Base-by-base conservation (phyloP, 2,797 vertebrate genomes). In the Tachyglossus aculeatus region DNA sequence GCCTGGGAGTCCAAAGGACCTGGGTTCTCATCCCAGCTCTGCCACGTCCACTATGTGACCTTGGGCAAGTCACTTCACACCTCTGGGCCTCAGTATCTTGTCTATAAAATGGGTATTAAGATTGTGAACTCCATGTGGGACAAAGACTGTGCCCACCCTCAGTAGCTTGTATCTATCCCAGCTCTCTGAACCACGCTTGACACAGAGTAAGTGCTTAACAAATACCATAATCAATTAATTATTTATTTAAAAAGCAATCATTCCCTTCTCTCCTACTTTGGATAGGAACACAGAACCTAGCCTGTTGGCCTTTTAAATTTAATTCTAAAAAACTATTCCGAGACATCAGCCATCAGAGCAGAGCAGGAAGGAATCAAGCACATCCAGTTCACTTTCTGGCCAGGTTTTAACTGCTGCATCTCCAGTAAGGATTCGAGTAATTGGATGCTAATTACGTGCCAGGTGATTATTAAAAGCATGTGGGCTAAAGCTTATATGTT, bases 331-430 rank as follows among this genome's bases (percentile, higher is more conserved):
- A 7, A 13, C 7, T 12, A 13, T 38, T 70, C 53, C 38, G 31
- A 32, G 54, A 56, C 29, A 54, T 18, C 10, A 45, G 3, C 34
- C 29, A 37, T 65, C 8, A 55, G 27, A 48, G 51, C 3, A 56
- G 24, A 32, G 36, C 68, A 64, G n/a, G 53, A 56, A 31, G 3
- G 74, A 63, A 58, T 29, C 66, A 51, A 54, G 54, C 25, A 21
- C 24, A 57, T 32, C 9, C 9, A 34, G 7, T 8, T 10, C 16
- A 54, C n/a, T 3, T 41, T 64, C 34, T 77, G 40, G 1, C 21
- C 31, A 27, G 16, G 5, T 5, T 18, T 58, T 25, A 57, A 18
- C 15, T 61, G 14, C 3, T 44, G 7, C 69, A 6, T 64, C 45
- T 58, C 60, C 12, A 32, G 12, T 40, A 44, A 65, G 21, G 13